Percentiles rank a stretch among this genome's conserved stretches.
phyloP scores from a whole-genome alignment of 2,888 invertebrate genomes.

The Drosophila meridiana region DNA sequence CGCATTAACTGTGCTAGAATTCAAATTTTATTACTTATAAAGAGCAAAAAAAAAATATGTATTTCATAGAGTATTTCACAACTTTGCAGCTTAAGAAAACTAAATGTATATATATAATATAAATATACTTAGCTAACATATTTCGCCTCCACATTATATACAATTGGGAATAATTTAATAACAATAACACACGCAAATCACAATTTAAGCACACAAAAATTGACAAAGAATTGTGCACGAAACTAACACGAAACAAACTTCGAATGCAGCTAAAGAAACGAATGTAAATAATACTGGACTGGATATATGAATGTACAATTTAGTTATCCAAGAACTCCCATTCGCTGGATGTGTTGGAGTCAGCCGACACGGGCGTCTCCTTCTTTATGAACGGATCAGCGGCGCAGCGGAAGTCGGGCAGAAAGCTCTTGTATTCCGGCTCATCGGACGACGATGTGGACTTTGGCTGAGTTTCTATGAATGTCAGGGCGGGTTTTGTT shows the following conservation, averaged over 20 bases:
- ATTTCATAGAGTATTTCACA: conserved; percentile 17
- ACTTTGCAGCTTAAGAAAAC: background rate
- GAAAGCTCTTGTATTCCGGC: conserved; percentile 71
- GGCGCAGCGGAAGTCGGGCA: conserved; percentile 76
- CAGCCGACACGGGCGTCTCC: conserved; percentile 51
- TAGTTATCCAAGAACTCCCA: conserved; percentile 84
- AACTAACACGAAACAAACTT: conserved; percentile 1
- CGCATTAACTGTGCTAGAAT: conserved; percentile 12
- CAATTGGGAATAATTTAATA: conserved; percentile 34
- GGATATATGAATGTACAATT: conserved; percentile 14
- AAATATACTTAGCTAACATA: conserved; percentile 13
- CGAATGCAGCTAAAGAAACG: conserved; percentile 18
- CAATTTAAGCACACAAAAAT: conserved; percentile 52
- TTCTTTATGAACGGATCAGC: conserved; percentile 62
- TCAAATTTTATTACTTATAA: background rate
- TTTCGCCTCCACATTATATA: conserved; percentile 13
- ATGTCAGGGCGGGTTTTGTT: conserved; percentile 58
- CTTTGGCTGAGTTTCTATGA: conserved; percentile 64
- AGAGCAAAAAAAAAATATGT: conserved; percentile 1
- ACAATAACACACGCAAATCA: conserved; percentile 49
- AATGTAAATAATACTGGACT: conserved; percentile 44
- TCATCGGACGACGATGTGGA: conserved; percentile 18
- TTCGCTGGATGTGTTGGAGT: conserved; percentile 82
- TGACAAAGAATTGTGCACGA: background rate
- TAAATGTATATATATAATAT: background rate